These are phyloP conservation scores for Orestias chungarensis DNA, from an alignment of 2,797 vertebrate species.

Conservation along the genomic window DNA sequence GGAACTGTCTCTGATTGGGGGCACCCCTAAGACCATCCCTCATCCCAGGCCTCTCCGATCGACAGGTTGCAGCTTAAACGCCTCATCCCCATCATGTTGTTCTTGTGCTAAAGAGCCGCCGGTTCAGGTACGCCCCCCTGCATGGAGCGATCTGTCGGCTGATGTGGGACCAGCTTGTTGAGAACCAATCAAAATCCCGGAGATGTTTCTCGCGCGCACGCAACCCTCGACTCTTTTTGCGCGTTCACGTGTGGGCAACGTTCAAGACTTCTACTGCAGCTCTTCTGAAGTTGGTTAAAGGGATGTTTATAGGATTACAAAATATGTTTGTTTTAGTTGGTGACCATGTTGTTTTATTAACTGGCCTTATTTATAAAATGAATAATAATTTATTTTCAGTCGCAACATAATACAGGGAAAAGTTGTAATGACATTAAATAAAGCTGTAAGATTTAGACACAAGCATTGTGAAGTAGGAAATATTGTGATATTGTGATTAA, in stretches of 20 bases:
- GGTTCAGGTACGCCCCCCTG: conserved; percentile 21
- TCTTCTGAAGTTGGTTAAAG: neutral
- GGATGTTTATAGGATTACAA: neutral
- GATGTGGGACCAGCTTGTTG: conserved; percentile 79
- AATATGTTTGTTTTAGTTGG: neutral
- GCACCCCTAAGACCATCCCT: conserved; percentile 62
- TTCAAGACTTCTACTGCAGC: conserved; percentile 52
- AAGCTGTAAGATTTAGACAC: neutral
- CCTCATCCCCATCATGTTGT: fast-evolving
- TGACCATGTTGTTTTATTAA: no score
- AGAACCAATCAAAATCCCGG: conserved; percentile 61
- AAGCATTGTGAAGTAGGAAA: neutral
- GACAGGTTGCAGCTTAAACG: neutral
- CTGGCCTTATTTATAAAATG: neutral
- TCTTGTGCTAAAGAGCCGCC: conserved; percentile 31
- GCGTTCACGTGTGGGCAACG: conserved; percentile 19
- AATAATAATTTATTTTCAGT: neutral
- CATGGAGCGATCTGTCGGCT: conserved; percentile 74
- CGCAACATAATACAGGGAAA: neutral
- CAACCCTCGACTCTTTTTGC: neutral
- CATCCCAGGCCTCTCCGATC: conserved; percentile 40
- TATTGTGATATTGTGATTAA: neutral
- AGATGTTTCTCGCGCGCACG: conserved; percentile 24
- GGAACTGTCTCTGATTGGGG: conserved; percentile 68
- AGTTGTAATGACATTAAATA: neutral